Evolutionary conservation across 2,888 invertebrate species (phyloP), one percentile per base, ranked within the genome.

Genomic region (Drosophila mayaguana): DNA sequence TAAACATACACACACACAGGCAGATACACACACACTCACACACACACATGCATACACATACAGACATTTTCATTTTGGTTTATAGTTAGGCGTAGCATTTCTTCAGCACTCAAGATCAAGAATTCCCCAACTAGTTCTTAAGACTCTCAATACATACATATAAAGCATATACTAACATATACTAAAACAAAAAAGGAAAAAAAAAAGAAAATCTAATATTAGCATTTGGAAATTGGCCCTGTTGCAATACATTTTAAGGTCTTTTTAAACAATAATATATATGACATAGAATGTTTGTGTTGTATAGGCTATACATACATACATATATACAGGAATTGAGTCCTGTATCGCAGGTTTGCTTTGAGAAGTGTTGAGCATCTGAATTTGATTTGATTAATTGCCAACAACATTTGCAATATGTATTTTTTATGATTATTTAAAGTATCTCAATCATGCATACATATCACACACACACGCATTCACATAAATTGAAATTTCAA

Each of bases 141-240:
- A 73, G 87, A 56, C 32, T 75, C 78, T 72, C 57, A 46, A 73
- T 73, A 50, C 12, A 73, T 73, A 50, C 12, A 61, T 51, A 38
- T 28, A 62, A 42, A 36, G 38, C 20, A 43, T 38, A 40, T 48
- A 71, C 67, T 67, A 72, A 72, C 75, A 28, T 8, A 28, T 8
- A 32, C 32, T 32, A 32, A 11, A 9, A 70, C 54, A 32, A 51
- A 16, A 34, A 54, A 60, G 42, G 55, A 56, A 63, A 72, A 70
- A 59, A 59, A 68, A 75, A 59, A 43, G 2, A 69, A 76, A 71
- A 78, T 72, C 75, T 72, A 74, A 67, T 70, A 42, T 83, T 70
- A 88, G 88, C 67, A 86, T 85, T 87, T 80, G 86, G 83, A 83
- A 80, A 86, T 76, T 84, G 84, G 84, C 84, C 84, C 83, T 81